These are phyloP conservation scores for Microcebus tavaratra DNA, from an alignment of 2,113 vertebrate species.

Conservation along the genomic window DNA sequence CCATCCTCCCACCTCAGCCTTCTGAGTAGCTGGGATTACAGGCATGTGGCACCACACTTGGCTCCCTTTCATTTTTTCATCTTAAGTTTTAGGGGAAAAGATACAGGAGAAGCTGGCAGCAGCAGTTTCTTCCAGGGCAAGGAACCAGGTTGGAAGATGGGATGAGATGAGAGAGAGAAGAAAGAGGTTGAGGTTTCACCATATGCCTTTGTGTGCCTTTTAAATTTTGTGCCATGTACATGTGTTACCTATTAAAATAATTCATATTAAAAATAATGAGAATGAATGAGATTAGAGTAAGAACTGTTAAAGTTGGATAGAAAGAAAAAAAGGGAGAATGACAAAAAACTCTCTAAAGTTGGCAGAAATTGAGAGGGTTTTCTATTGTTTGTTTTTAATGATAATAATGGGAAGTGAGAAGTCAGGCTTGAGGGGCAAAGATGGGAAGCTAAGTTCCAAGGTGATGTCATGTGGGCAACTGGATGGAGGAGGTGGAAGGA, in stretches of 20 bases:
- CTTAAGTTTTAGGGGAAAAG: neutral
- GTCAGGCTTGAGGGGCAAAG: neutral
- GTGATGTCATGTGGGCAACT: constrained; percentile 52
- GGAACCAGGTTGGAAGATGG: neutral
- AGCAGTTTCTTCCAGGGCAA: neutral
- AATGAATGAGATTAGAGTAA: constrained; percentile 1
- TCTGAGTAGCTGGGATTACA: too few relatives aligned
- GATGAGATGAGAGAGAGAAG: neutral
- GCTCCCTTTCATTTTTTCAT: neutral
- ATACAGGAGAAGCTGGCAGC: neutral
- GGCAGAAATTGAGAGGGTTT: neutral
- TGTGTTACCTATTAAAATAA: neutral
- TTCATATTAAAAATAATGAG: constrained; percentile 9
- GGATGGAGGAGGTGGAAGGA: neutral
- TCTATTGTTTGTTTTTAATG: neutral
- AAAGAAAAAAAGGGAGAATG: neutral
- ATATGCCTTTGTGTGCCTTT: neutral
- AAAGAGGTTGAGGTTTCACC: neutral
- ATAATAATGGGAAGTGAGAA: neutral
- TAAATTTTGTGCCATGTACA: neutral
- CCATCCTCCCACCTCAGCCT: too few relatives aligned
- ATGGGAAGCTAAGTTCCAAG: neutral
- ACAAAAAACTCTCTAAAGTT: neutral
- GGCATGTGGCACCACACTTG: too few relatives aligned
- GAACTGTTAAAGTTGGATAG: constrained; percentile 7